Evolutionary conservation across 1,140 invertebrate genomes (phyloP), one percentile per base, ranked within the genome.

Genomic region (Leptopilina clavipes): DNA sequence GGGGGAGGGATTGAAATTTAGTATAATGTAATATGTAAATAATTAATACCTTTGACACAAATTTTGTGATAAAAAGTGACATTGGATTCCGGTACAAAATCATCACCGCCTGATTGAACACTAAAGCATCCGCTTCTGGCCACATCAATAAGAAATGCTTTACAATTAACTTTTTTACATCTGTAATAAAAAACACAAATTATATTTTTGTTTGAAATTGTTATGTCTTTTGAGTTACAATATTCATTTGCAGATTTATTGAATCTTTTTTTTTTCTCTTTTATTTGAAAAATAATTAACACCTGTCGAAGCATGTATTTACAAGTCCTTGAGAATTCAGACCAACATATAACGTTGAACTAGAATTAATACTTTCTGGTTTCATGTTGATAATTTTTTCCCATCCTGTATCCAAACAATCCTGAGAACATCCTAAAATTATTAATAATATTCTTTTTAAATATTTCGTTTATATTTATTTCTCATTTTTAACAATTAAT

Each of bases 71-170:
- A 89, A 76, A 86, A 87, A 11, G 83, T 85, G 8, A 82, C 81
- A 70, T 84, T 86, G 0, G 85, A 79, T 52, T 89, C 85, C n/a
- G 87, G 83, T 22, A 84, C 79, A 3, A 88, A 81, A 10, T 88
- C 83, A 8, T 86, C 81, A 59, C 80, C 81, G 7, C 76, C 76
- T n/a, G 81, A 76, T 37, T 81, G 52, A 12, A 90, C 80, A 48
- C 81, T 86, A 70, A 85, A 85, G 37, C 88, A 90, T 19, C 83
- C 77, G 72, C 82, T 88, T 43, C 75, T 83, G 14, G 80, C 82
- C n/a, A 86, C 84, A 75, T 89, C 89, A 71, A 87, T 77, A 9
- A 88, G 79, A 79, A 86, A 90, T 44, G 85, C 87, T 17, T 80
- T 87, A 76, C 88, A 90, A 78, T 86, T 89, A 14, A 59, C 43